Conservation (phyloP, 2,888 invertebrate species). For the Andrena chrysosceles region DNA sequence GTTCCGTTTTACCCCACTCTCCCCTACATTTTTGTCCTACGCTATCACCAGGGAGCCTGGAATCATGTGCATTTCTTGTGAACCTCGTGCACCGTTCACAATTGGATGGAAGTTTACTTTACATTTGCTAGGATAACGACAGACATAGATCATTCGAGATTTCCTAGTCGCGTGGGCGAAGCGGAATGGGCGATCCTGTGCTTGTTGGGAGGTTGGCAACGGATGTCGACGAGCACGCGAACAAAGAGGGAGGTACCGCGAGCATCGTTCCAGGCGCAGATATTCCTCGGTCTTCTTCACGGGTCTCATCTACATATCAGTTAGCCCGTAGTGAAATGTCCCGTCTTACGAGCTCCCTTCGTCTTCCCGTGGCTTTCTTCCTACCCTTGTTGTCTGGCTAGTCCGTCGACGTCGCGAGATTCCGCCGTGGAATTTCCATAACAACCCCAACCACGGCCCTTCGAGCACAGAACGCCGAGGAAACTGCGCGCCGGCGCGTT, state of each 20-base stretch:
- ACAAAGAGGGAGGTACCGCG: slow-evolving; percentile 41
- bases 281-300: slow-evolving; percentile 47
- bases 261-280: slow-evolving; percentile 35
- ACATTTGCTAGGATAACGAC: too few relatives aligned
- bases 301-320: slow-evolving; percentile 73
- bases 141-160: neutral
- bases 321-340: slow-evolving; percentile 66
- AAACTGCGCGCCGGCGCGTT: neutral
- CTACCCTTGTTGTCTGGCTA: neutral
- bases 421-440: neutral
- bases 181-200: neutral
- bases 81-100: too few relatives aligned
- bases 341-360: slow-evolving; percentile 34
- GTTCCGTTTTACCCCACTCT: too few relatives aligned
- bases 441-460: neutral
- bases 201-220: slow-evolving; percentile 15
- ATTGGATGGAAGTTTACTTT: too few relatives aligned
- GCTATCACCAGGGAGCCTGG: too few relatives aligned
- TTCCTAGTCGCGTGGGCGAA: neutral
- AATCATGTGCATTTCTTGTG: too few relatives aligned
- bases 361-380: neutral
- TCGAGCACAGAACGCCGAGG: neutral
- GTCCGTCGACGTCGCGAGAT: neutral
- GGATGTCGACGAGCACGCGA: slow-evolving; percentile 44
- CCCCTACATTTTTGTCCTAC: too few relatives aligned